Base-by-base conservation (phyloP, 2,888 invertebrate species). In the Danaus chrysippus region DNA sequence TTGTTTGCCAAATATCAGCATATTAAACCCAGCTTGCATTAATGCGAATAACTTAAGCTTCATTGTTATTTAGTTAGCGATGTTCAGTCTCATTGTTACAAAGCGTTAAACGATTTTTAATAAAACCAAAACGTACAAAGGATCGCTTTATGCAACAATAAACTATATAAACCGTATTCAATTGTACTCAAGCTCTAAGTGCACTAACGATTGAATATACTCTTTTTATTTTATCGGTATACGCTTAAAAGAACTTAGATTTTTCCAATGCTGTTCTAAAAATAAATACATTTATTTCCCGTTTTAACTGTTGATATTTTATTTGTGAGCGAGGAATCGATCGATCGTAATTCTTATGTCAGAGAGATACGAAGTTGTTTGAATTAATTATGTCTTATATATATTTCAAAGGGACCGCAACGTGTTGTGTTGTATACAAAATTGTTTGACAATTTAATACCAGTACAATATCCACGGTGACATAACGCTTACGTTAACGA, bases 121-220 rank as follows among this genome's bases (percentile, higher is more conserved):
- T 49, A 49, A 49, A 49, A 49, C 17, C 17, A 17, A 49, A 49
- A 17, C 49, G 49, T 49, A 15, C 49, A 49, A 49, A 49, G 49
- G 49, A 49, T 17, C 17, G 49, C 49, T 49, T 49, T 49, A 49
- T 49, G 49, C 49, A 49, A 49, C 49, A 49, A 49, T 49, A 49
- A 49, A 49, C 49, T 49, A 49, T 49, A 49, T 49, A 49, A 17
- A 49, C 15, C 11, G 17, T 49, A 49, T 49, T 17, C 17, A 49
- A 49, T 49, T 49, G 49, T 49, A 49, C 49, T 49, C 49, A 10
- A 49, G 49, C 49, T 17, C 10, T 49, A 49, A 49, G 49, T 49
- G 49, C 49, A 17, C 49, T 49, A 49, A 49, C 49, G 49, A 49
- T 49, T 17, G 17, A 49, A 49, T 34, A 34, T 49, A 49, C 49